Evolutionary conservation across 2,888 invertebrate species (phyloP).

Genomic region (Atethmia centrago): DNA sequence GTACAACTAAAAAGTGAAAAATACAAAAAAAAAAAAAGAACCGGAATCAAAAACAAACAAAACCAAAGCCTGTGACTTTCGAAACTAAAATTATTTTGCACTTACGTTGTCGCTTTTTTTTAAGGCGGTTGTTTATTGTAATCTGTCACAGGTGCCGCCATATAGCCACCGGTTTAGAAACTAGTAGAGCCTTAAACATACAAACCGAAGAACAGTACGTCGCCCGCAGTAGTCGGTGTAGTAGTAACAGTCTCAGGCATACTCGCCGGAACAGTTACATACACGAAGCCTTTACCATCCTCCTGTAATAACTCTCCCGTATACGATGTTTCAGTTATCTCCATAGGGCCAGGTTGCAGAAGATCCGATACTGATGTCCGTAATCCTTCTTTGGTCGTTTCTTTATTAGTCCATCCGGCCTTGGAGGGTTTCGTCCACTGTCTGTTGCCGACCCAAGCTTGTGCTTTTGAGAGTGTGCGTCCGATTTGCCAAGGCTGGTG

Average conservation of each 20-base stretch:
- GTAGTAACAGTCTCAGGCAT: fast-evolving
- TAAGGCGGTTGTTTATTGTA: too few species aligned
- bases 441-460: slow-evolving; percentile 17
- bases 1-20: too few species aligned
- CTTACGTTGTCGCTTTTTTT: too few species aligned
- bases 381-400: background rate
- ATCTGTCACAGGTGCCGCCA: background rate
- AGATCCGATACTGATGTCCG: background rate
- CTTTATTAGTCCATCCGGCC: background rate
- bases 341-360: background rate
- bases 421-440: background rate
- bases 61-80: too few species aligned
- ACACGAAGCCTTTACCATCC: background rate
- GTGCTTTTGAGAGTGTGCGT: slow-evolving; percentile 20
- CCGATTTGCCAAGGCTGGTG: fast-evolving
- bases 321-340: too few species aligned
- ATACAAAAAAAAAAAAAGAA: too few species aligned
- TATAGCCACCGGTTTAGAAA: background rate
- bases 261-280: background rate
- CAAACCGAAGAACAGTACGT: background rate
- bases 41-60: too few species aligned
- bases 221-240: background rate
- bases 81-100: too few species aligned
- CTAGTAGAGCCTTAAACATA: background rate
- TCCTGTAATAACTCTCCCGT: background rate